Evolutionary conservation across 2,797 vertebrate species (phyloP).

Genomic region (Amazonetta brasiliensis): DNA sequence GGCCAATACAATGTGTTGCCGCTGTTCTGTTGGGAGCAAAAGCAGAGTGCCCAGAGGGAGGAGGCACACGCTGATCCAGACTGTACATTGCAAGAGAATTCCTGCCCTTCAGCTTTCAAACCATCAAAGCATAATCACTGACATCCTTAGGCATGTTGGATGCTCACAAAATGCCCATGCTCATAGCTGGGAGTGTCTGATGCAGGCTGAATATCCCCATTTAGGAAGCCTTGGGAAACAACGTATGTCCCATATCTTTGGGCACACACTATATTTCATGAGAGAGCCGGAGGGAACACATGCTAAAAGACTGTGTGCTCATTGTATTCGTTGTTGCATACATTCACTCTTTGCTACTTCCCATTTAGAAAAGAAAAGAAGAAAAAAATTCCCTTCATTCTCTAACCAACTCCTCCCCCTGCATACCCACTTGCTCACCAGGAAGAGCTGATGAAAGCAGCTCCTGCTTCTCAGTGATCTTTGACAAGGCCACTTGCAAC

Average conservation of each 20-base stretch:
- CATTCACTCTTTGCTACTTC: constrained; percentile 13
- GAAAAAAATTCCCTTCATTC: constrained; percentile 13
- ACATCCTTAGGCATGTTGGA: background rate
- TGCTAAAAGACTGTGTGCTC: background rate
- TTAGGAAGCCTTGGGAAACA: constrained; percentile 33
- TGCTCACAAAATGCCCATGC: background rate
- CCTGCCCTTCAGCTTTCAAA: background rate
- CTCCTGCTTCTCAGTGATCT: background rate
- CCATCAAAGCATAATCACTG: rapidly evolving
- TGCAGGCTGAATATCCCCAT: constrained; percentile 46
- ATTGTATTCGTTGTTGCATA: constrained; percentile 40
- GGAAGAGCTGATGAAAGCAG: background rate
- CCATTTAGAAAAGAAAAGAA: constrained; percentile 34
- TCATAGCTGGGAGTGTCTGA: background rate
- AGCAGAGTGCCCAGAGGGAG: background rate
- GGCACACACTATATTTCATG: background rate
- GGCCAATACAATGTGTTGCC: background rate
- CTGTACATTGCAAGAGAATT: background rate
- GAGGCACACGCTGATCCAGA: background rate
- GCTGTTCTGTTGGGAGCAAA: background rate
- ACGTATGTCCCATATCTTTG: constrained; percentile 11
- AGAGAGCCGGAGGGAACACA: background rate
- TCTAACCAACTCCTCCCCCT: background rate
- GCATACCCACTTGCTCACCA: background rate
- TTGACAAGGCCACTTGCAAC: background rate